Base-by-base conservation (phyloP, 2,113 vertebrate genomes). In the Motacilla alba region DNA sequence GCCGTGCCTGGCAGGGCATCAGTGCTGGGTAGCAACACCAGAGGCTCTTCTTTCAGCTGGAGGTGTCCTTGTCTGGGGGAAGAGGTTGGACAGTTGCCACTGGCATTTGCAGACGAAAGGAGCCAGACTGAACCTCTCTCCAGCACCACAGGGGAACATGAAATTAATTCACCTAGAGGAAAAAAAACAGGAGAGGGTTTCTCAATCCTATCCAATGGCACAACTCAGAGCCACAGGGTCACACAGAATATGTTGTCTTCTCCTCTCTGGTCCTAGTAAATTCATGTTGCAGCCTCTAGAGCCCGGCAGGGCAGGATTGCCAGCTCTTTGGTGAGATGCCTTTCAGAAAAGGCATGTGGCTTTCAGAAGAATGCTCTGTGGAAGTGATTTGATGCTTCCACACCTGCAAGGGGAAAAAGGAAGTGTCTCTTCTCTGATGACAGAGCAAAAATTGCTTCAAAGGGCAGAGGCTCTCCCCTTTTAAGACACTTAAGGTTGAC, bases 21-120 rank as follows among this genome's bases (percentile, higher is more conserved):
- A 0, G 37, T 28, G 44, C 4, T 7, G 4, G 24, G 12, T 2
- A 35, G 15, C 15, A 76, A n/a, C 43, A 50, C 13, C 1, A 1
- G 50, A n/a, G 18, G 22, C 50, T n/a, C 28, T 17, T 76, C 26
- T 33, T 78, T 55, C 87, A 89, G 15, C 37, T 84, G 33, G 22
- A 21, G 13, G 3, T 3, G 4, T 20, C 21, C 23, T 52, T 63
- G 20, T 47, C 31, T 35, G 22, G 15, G 7, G 15, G 4, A 64
- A 44, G 49, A 75, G 55, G 15, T 7, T 82, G 77, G 30, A 67
- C 31, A 63, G 19, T 6, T 78, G 24, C 11, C 0, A 0, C 31
- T 91, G n/a, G 7, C 66, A 5, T 22, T 21, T 78, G n/a, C 27
- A 69, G 33, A 12, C 39, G 63, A 63, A 72, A 75, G 17, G 11